Base-by-base conservation (phyloP, 2,888 invertebrate genomes). In the Dorcus hopei region DNA sequence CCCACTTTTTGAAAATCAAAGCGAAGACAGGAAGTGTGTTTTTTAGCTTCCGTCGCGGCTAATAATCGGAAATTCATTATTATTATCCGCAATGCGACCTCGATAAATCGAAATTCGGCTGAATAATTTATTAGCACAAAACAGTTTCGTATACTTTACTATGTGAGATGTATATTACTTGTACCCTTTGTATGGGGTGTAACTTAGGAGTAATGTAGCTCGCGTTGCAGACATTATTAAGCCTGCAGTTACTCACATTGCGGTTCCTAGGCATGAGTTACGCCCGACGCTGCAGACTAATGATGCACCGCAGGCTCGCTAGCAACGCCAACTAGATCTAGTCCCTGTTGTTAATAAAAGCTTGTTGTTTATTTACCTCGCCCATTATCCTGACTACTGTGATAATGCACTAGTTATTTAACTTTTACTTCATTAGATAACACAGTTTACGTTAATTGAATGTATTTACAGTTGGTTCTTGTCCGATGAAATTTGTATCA, bases 181-280 rank as follows among this genome's bases (percentile, higher is more conserved):
- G 54, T 49, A 49, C 58, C 58, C 53, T 49, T 54, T 49, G 53
- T 49, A 49, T 43, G 53, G 54, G 53, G 58, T 58, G 51, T 57
- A 57, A 57, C 51, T 57, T 57, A 61, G 61, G 62, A 68, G 63
- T 68, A 68, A 67, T 66, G 63, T 68, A 65, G 62, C 66, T 57
- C 57, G 63, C 68, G 67, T 62, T 71, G 69, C 69, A 71, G 72
- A 72, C 74, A 72, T 76, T 76, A 76, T 77, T 76, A 76, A 76
- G 74, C 73, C 68, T 68, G 73, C 73, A 73, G 74, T 77, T 75
- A 76, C 73, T 75, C 76, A 77, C 72, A 69, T 68, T 74, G 76
- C 72, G 76, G 76, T 74, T 74, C 64, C 61, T 65, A 63, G 73
- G 69, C 72, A 70, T 74, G 74, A 75, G 72, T 74, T 74, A 72